Percentiles rank a stretch among this genome's conserved stretches.
Evolutionary conservation across 2,797 vertebrate species (phyloP).

Genomic region (Microhierax caerulescens): DNA sequence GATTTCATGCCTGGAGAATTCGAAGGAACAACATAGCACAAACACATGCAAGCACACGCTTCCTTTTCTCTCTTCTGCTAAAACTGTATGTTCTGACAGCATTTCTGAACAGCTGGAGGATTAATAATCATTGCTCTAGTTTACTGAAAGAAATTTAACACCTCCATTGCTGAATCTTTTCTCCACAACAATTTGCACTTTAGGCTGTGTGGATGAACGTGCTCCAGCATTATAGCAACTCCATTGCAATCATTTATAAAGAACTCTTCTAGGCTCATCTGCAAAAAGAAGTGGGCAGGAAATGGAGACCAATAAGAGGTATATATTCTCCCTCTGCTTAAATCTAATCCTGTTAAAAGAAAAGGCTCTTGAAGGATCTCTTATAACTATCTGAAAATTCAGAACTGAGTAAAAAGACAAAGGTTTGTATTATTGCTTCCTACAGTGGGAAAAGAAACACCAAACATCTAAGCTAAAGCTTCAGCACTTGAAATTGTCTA

Average conservation of each 20-base stretch:
- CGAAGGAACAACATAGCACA: neutral
- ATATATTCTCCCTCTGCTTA: neutral
- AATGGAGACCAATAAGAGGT: neutral
- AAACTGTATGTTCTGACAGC: neutral
- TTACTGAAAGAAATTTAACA: neutral
- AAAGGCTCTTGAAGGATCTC: neutral
- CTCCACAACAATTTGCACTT: neutral
- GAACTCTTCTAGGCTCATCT: neutral
- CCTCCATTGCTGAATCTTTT: neutral
- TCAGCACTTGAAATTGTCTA: neutral
- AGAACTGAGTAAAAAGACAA: neutral
- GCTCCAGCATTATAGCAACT: neutral
- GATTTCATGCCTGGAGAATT: neutral
- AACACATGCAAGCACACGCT: neutral
- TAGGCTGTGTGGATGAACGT: neutral
- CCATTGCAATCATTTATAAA: neutral
- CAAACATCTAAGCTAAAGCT: neutral
- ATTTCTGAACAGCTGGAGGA: neutral
- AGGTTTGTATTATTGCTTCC: neutral
- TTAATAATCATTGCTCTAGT: neutral
- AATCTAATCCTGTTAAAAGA: neutral
- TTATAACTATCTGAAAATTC: neutral
- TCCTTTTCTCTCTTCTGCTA: neutral
- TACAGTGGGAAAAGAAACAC: neutral
- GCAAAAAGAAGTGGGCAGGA: neutral